Evolutionary conservation across 2,888 invertebrate genomes (phyloP).

Genomic region (Lasioglossum oenotherae): DNA sequence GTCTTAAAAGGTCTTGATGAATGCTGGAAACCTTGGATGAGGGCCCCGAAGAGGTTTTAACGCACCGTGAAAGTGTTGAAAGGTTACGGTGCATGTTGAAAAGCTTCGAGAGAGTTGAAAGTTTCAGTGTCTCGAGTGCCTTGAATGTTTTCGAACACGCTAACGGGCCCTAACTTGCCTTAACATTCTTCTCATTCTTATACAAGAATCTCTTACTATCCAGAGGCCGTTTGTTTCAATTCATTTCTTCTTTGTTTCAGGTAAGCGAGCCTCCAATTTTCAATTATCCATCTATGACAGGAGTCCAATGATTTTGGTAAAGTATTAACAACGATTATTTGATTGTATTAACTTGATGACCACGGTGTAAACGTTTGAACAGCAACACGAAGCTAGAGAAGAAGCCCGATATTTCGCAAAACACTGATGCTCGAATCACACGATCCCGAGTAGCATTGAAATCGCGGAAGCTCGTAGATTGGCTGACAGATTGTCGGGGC

Average conservation of each 20-base stretch:
- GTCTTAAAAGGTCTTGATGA: conserved; percentile 2
- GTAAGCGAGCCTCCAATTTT: conserved; percentile 45
- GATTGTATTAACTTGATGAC: background rate
- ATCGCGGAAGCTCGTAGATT: conserved; percentile 13
- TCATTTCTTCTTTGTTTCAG: conserved; percentile 55
- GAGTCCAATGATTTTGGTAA: background rate
- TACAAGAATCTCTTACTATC: background rate
- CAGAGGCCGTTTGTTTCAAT: background rate
- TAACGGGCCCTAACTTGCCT: background rate
- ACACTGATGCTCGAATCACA: background rate
- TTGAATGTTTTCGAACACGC: background rate
- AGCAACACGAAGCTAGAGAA: background rate
- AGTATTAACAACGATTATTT: background rate
- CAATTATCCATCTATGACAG: background rate
- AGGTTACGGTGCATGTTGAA: conserved; percentile 1
- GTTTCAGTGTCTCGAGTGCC: background rate
- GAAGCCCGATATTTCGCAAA: background rate
- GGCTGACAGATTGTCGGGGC: background rate
- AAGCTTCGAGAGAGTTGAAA: background rate
- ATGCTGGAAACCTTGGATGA: conserved; percentile 2
- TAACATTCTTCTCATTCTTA: background rate
- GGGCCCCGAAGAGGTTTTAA: background rate
- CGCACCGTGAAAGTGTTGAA: conserved; percentile 6
- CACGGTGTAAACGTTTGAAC: background rate
- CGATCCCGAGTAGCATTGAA: background rate